Conservation (phyloP, 2,113 vertebrate genomes). For the Saimiri boliviensis region DNA sequence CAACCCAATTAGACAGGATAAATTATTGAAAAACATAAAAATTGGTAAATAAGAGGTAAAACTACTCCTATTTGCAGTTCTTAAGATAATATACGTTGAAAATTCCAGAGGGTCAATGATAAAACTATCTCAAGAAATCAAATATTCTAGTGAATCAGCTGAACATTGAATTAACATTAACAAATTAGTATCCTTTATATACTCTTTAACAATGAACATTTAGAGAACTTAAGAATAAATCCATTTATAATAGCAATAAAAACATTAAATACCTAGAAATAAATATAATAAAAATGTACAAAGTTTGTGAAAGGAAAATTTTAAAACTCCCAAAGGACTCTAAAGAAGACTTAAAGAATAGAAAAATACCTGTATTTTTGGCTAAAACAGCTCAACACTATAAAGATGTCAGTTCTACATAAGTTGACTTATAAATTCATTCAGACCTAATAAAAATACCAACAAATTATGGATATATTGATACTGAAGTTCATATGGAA, state of each 20-base stretch:
- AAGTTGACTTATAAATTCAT: too few relatives aligned
- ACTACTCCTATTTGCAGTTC: neutral
- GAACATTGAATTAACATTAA: neutral
- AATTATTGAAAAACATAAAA: neutral
- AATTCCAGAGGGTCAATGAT: neutral
- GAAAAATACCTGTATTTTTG: neutral
- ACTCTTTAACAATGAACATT: neutral
- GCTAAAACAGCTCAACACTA: neutral
- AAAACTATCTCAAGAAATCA: neutral
- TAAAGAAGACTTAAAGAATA: neutral
- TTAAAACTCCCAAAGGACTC: neutral
- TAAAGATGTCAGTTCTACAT: neutral
- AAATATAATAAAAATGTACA: neutral
- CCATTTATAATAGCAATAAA: neutral
- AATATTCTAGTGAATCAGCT: neutral
- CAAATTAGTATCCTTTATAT: neutral
- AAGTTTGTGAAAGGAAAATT: neutral
- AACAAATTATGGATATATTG: neutral
- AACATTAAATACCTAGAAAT: neutral
- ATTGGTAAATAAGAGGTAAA: neutral
- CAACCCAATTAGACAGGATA: neutral
- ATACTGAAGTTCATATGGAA: neutral
- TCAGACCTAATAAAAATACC: neutral
- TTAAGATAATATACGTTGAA: neutral
- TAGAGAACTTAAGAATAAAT: neutral